Conservation (phyloP, 2,113 vertebrate genomes). For the Hystrix brachyura region DNA sequence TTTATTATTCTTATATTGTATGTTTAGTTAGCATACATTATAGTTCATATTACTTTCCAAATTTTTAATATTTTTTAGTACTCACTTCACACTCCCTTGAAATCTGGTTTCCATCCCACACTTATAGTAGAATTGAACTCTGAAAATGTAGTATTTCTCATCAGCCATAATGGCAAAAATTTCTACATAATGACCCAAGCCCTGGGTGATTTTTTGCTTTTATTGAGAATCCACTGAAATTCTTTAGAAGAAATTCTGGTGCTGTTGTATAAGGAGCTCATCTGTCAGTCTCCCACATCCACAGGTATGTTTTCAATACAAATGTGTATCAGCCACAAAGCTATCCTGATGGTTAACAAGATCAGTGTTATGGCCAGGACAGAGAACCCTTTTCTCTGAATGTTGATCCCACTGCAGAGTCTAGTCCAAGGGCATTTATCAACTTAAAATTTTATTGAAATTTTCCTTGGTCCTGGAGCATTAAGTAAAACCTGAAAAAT, state of each 20-base stretch:
- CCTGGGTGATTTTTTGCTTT: neutral
- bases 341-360: neutral
- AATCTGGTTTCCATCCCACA: neutral
- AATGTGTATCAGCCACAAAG: neutral
- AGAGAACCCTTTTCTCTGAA: neutral
- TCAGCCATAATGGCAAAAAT: neutral
- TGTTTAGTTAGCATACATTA: neutral
- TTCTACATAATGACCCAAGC: neutral
- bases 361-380: neutral
- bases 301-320: neutral
- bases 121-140: neutral
- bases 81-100: neutral
- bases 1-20: neutral
- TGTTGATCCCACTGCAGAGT: neutral
- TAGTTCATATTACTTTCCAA: neutral
- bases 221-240: neutral
- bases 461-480: neutral
- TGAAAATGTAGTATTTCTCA: neutral
- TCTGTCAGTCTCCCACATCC: neutral
- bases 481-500: neutral
- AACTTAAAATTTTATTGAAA: neutral
- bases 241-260: neutral
- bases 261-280: neutral
- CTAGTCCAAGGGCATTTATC: neutral
- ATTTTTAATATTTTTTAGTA: neutral